Conservation (phyloP, 2,888 invertebrate species). For the Lithodes maja region DNA sequence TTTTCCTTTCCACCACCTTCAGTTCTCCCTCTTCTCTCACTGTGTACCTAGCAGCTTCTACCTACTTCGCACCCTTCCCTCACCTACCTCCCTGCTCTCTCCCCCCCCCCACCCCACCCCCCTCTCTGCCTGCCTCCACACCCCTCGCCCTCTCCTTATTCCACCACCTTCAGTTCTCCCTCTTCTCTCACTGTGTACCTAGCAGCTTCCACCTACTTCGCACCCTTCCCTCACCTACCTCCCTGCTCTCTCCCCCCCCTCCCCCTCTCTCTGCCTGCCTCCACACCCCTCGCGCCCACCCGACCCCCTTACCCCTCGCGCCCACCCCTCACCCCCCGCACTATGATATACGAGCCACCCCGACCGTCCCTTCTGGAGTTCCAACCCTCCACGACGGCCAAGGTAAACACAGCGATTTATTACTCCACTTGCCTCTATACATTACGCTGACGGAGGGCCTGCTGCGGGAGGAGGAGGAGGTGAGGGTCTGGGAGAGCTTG, state of each 20-base stretch:
- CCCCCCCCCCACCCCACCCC: neutral
- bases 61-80: neutral
- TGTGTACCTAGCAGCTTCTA: neutral
- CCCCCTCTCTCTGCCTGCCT: neutral
- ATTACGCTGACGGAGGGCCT: constrained; percentile 50
- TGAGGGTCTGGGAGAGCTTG: neutral
- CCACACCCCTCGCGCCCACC: neutral
- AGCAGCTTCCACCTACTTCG: neutral
- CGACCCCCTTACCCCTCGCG: neutral
- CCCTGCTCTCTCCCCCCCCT: neutral
- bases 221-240: neutral
- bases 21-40: neutral
- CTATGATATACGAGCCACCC: constrained; percentile 42
- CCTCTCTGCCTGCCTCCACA: neutral
- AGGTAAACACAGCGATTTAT: constrained; percentile 58
- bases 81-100: neutral
- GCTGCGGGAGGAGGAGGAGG: constrained; percentile 29
- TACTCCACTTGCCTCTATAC: constrained; percentile 53
- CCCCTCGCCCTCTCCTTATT: neutral
- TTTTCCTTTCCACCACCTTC: neutral
- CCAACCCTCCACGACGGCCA: constrained; percentile 53
- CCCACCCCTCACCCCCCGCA: constrained; percentile 5
- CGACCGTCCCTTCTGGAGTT: constrained; percentile 37
- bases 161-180: neutral
- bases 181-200: neutral